Percentiles rank a stretch among this genome's conserved stretches.
phyloP scores from a whole-genome alignment of 2,113 vertebrate genomes.

The Xiphophorus couchianus region DNA sequence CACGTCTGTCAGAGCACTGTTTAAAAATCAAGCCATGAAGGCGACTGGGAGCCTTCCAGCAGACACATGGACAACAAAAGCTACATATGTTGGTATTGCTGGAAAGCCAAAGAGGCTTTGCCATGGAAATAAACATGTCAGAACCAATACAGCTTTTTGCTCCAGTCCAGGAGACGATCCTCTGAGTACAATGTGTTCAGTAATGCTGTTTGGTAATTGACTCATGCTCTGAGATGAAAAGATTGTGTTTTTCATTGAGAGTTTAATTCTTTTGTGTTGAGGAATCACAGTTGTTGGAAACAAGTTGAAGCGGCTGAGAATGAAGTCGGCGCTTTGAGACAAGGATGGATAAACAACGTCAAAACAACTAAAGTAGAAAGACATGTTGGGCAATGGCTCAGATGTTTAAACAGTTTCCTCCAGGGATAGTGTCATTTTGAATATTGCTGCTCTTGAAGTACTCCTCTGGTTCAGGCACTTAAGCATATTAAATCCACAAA shows the following conservation, averaged over 20 bases:
- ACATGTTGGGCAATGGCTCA: slow-evolving; percentile 60
- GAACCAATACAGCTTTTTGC: slow-evolving; percentile 66
- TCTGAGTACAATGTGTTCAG: slow-evolving; percentile 53
- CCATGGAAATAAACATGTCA: slow-evolving; percentile 82
- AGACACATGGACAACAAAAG: slow-evolving; percentile 64
- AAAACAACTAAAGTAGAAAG: slow-evolving; percentile 71
- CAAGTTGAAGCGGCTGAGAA: slow-evolving; percentile 66
- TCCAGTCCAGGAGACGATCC: slow-evolving; percentile 67
- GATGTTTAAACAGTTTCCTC: slow-evolving; percentile 62
- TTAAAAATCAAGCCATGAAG: slow-evolving; percentile 45
- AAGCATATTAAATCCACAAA: slow-evolving; percentile 54
- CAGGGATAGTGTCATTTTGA: slow-evolving; percentile 55
- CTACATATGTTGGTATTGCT: slow-evolving; percentile 46
- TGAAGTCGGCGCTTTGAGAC: slow-evolving; percentile 63
- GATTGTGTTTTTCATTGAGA: slow-evolving; percentile 66
- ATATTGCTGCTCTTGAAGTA: slow-evolving; percentile 43
- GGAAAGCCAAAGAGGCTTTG: slow-evolving; percentile 64
- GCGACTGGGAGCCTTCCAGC: slow-evolving; percentile 56
- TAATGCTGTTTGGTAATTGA: slow-evolving; percentile 71
- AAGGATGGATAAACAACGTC: slow-evolving; percentile 77
- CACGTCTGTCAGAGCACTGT: slow-evolving; percentile 38
- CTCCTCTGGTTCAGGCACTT: slow-evolving; percentile 43
- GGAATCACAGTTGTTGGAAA: slow-evolving; percentile 71
- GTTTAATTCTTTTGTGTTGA: slow-evolving; percentile 72
- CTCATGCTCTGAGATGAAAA: slow-evolving; percentile 75